Evolutionary conservation across 2,113 vertebrate genomes (phyloP).

Genomic region (Ammodramus savannarum): DNA sequence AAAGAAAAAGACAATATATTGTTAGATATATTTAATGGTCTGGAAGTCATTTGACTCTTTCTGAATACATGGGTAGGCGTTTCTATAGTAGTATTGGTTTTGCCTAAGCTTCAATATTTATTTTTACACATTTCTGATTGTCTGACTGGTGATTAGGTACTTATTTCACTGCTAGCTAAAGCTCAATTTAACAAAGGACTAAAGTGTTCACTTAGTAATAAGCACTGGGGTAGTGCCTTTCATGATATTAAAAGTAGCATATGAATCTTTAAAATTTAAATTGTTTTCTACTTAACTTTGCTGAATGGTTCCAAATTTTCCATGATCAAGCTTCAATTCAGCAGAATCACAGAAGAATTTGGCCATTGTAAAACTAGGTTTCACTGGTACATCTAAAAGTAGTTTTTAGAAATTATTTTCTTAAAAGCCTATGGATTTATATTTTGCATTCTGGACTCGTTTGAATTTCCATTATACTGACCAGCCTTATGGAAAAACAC

Average conservation of each 20-base stretch:
- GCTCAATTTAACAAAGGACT: neutral
- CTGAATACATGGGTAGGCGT: neutral
- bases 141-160: neutral
- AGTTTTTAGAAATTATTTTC: neutral
- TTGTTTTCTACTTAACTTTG: neutral
- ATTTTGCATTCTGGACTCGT: neutral
- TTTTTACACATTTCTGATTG: neutral
- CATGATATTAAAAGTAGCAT: neutral
- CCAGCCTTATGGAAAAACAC: neutral
- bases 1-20: neutral
- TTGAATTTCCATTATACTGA: neutral
- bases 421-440: neutral
- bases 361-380: neutral
- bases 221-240: neutral
- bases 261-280: neutral
- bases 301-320: neutral
- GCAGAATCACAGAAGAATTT: neutral
- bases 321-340: neutral
- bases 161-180: neutral
- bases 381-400: neutral
- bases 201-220: neutral
- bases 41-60: neutral
- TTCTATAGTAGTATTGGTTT: neutral
- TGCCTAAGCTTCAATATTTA: neutral
- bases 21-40: neutral